Percentiles rank a stretch among this genome's conserved stretches.
phyloP scores from a whole-genome alignment of 2,113 vertebrate species.

The Saimiri boliviensis region DNA sequence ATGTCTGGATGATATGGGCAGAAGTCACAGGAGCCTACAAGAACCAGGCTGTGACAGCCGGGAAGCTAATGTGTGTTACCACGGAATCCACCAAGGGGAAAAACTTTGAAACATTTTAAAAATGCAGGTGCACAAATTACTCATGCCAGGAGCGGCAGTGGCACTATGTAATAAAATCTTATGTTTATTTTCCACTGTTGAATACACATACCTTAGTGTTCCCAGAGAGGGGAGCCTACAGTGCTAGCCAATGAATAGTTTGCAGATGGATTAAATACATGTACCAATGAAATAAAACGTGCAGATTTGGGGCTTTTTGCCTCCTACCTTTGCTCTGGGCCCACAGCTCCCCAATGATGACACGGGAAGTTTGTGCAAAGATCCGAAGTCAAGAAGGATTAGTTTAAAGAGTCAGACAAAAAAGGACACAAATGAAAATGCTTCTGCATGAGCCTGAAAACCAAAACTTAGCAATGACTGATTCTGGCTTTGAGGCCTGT shows the following conservation, averaged over 20 bases:
- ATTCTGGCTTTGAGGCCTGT: background rate
- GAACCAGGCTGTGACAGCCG: conserved; percentile 82
- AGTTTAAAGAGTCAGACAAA: conserved; percentile 63
- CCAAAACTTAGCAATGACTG: background rate
- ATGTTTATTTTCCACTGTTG: conserved; percentile 88
- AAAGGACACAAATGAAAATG: conserved; percentile 72
- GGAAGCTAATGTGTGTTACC: conserved; percentile 83
- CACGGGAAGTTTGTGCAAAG: conserved; percentile 69
- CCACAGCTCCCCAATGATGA: conserved; percentile 67
- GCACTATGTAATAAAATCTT: conserved; percentile 89
- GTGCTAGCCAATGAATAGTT: conserved; percentile 82
- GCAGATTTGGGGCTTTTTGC: conserved; percentile 72
- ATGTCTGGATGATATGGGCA: conserved; percentile 76
- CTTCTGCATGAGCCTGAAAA: conserved; percentile 40
- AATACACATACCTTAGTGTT: conserved; percentile 86
- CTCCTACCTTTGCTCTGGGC: conserved; percentile 66
- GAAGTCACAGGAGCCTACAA: conserved; percentile 81
- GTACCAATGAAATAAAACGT: conserved; percentile 83
- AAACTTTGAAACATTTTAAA: conserved; percentile 90
- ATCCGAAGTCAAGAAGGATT: conserved; percentile 71
- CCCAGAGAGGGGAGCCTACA: conserved; percentile 78
- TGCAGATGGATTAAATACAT: conserved; percentile 84
- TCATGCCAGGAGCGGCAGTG: conserved; percentile 86
- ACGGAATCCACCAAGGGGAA: conserved; percentile 82
- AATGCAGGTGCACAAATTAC: conserved; percentile 91